Evolutionary conservation across 2,113 vertebrate genomes (phyloP).

Genomic region (Hylia prasina): DNA sequence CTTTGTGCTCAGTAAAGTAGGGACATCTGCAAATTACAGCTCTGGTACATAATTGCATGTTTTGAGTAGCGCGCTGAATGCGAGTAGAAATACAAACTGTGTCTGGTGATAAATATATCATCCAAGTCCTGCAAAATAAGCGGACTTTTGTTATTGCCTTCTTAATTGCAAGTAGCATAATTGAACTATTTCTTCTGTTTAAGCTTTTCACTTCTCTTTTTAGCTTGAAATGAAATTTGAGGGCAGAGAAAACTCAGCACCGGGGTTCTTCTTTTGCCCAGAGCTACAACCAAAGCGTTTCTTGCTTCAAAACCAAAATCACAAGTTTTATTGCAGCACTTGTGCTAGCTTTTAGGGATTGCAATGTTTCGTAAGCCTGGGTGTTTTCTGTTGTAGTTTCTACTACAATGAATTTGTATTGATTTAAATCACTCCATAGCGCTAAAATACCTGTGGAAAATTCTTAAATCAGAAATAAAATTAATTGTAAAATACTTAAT

Average conservation of each 20-base stretch:
- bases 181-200: background rate
- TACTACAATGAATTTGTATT: background rate
- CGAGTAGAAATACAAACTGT: background rate
- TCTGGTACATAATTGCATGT: conserved; percentile 49
- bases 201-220: background rate
- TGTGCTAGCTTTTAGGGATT: background rate
- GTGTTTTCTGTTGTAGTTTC: background rate
- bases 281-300: background rate
- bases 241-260: rapidly evolving
- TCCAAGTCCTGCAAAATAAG: background rate
- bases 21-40: conserved; percentile 52
- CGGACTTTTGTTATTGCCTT: background rate
- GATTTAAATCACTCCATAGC: background rate
- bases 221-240: background rate
- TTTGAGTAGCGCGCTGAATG: background rate
- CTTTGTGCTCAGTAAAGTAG: conserved; percentile 13
- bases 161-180: background rate
- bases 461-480: background rate
- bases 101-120: background rate
- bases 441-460: background rate
- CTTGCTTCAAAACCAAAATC: background rate
- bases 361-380: background rate
- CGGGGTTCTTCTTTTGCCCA: background rate
- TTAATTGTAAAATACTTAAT: background rate
- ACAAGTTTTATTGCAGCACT: background rate